Conservation (phyloP, 2,113 vertebrate species). For the Butastur rufipennis region DNA sequence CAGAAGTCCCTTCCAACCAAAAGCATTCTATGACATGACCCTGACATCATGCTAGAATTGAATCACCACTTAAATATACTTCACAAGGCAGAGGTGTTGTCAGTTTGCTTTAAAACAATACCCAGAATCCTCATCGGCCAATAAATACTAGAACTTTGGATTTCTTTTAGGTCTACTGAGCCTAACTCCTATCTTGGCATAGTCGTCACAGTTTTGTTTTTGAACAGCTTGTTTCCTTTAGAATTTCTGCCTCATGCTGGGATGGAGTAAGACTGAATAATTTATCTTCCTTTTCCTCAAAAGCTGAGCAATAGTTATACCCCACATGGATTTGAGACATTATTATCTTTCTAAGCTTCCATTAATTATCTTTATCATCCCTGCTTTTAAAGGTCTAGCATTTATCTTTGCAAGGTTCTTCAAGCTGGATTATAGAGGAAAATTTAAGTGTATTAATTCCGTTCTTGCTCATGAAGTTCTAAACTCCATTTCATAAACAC, state of each 20-base stretch:
- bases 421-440: slow-evolving; percentile 2
- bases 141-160: background rate
- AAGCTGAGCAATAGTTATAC: slow-evolving; percentile 45
- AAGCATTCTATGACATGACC: background rate
- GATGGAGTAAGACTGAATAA: slow-evolving; percentile 41
- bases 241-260: slow-evolving; percentile 44
- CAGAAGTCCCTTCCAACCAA: background rate
- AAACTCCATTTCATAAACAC: slow-evolving; percentile 6
- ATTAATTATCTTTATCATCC: slow-evolving; percentile 62
- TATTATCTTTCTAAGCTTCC: slow-evolving; percentile 53
- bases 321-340: slow-evolving; percentile 40
- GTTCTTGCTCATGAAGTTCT: slow-evolving; percentile 6
- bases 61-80: background rate
- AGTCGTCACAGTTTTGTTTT: slow-evolving; percentile 46
- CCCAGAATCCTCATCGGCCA: background rate
- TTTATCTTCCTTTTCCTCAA: slow-evolving; percentile 60
- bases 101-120: background rate
- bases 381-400: slow-evolving; percentile 47
- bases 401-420: slow-evolving; percentile 46
- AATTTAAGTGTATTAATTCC: slow-evolving; percentile 10
- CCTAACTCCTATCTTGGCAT: slow-evolving; percentile 24
- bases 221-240: slow-evolving; percentile 56
- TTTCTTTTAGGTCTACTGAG: slow-evolving; percentile 16
- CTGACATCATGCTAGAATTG: background rate
- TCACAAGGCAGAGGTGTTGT: background rate